Conservation (phyloP, 2,888 invertebrate genomes). For the Lordiphosa andalusiaca region DNA sequence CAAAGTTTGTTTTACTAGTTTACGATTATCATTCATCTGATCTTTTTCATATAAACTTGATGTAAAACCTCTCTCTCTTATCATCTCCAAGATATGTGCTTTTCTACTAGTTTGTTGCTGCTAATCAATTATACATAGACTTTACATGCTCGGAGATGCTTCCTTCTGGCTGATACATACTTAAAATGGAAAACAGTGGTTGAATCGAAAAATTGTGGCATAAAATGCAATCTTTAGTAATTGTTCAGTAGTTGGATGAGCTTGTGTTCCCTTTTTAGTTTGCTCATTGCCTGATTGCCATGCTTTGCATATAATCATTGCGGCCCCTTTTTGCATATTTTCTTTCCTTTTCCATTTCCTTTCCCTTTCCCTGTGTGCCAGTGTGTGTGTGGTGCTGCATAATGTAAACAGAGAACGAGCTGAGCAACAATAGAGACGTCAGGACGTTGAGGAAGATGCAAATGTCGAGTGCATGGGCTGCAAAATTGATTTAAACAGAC, state of each 20-base stretch:
- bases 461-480: slow-evolving; percentile 36
- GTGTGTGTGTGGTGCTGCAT: slow-evolving; percentile 47
- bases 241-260: background rate
- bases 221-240: too few relatives aligned
- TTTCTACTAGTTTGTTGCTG: too few relatives aligned
- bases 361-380: slow-evolving; percentile 22
- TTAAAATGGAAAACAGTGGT: too few relatives aligned
- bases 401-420: slow-evolving; percentile 43
- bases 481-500: slow-evolving; percentile 22
- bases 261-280: background rate
- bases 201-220: too few relatives aligned
- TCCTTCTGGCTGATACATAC: too few relatives aligned
- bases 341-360: slow-evolving; percentile 21
- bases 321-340: slow-evolving; percentile 13
- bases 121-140: too few relatives aligned
- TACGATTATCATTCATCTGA: too few relatives aligned
- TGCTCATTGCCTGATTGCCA: slow-evolving; percentile 24
- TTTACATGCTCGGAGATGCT: too few relatives aligned
- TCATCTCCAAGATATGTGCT: too few relatives aligned
- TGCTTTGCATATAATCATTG: slow-evolving; percentile 41
- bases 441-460: slow-evolving; percentile 39
- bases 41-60: too few relatives aligned
- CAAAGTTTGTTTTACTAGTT: too few relatives aligned
- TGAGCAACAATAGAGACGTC: slow-evolving; percentile 39
- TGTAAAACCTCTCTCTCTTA: too few relatives aligned